These are phyloP conservation scores for Pharmacophagus antenor DNA, from an alignment of 2,888 invertebrate species.

Conservation along the genomic window DNA sequence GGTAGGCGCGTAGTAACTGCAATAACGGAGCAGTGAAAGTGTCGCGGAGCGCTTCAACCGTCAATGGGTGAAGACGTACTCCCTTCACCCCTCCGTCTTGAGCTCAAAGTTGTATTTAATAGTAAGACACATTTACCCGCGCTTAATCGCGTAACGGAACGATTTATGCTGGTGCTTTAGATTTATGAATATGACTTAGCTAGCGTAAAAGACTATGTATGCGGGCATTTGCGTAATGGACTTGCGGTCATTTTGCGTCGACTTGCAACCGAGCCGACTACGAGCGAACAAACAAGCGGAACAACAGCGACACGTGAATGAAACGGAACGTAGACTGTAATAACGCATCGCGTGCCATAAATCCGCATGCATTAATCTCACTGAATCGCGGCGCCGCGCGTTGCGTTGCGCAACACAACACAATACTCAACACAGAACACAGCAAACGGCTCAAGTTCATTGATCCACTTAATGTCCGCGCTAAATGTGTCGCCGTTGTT, in stretches of 20 bases:
- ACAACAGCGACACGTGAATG: constrained; percentile 76
- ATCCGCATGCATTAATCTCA: constrained; percentile 80
- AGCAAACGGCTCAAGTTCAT: constrained; percentile 78
- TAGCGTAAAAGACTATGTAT: neutral
- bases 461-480: constrained; percentile 78
- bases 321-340: constrained; percentile 79
- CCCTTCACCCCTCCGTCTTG: constrained; percentile 76
- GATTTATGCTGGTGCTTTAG: neutral
- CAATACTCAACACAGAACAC: constrained; percentile 52
- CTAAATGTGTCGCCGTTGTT: constrained; percentile 76
- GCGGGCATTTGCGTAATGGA: neutral
- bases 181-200: neutral
- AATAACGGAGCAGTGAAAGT: constrained; percentile 81
- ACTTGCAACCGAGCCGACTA: constrained; percentile 41
- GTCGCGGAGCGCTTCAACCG: constrained; percentile 79
- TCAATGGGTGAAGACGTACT: constrained; percentile 79
- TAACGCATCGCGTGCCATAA: constrained; percentile 80
- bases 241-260: neutral
- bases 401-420: too few relatives aligned
- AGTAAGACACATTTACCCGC: constrained; percentile 46
- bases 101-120: constrained; percentile 73
- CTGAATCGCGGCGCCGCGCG: constrained; percentile 77
- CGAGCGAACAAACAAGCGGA: constrained; percentile 66
- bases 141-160: neutral
- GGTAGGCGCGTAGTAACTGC: constrained; percentile 80